Evolutionary conservation across 1,140 invertebrate species (phyloP).

Genomic region (Paracyclopina nana): DNA sequence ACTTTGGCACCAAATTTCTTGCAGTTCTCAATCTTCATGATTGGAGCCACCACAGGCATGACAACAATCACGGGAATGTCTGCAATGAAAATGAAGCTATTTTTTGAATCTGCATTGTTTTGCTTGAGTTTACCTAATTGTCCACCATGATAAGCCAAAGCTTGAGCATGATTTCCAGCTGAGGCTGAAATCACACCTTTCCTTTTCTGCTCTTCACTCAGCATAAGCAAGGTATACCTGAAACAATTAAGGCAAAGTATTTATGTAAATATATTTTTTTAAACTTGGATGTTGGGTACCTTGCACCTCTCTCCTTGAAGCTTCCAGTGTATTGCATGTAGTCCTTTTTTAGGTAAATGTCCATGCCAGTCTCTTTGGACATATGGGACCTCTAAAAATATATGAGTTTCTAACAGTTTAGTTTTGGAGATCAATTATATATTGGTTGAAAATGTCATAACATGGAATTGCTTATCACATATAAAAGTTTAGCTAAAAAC

Average conservation of each 20-base stretch:
- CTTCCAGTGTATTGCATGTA: conserved; percentile 77
- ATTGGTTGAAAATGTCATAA: neutral
- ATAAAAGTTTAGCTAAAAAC: conserved; percentile 6
- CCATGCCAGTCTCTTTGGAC: conserved; percentile 51
- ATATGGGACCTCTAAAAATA: conserved; percentile 41
- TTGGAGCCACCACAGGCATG: conserved; percentile 71
- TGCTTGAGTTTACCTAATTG: conserved; percentile 34
- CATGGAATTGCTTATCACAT: neutral
- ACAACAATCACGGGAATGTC: conserved; percentile 67
- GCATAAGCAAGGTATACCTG: conserved; percentile 54
- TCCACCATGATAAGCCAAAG: conserved; percentile 64
- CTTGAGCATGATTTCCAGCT: conserved; percentile 75
- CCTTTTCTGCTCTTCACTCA: conserved; percentile 45
- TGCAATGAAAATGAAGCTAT: neutral
- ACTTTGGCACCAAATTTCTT: conserved; percentile 60
- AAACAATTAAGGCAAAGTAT: too few species aligned
- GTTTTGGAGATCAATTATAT: neutral
- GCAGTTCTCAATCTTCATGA: conserved; percentile 83
- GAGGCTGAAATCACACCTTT: conserved; percentile 75
- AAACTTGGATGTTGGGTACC: too few species aligned
- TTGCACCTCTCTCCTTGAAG: conserved; percentile 62
- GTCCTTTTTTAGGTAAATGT: conserved; percentile 80
- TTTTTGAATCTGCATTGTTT: too few species aligned
- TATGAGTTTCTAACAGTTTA: neutral
- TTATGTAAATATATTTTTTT: too few species aligned